phyloP scores from a whole-genome alignment of 30 jellyfish, hydroid and myxozoan species.

The Turritopsis dohrnii region DNA sequence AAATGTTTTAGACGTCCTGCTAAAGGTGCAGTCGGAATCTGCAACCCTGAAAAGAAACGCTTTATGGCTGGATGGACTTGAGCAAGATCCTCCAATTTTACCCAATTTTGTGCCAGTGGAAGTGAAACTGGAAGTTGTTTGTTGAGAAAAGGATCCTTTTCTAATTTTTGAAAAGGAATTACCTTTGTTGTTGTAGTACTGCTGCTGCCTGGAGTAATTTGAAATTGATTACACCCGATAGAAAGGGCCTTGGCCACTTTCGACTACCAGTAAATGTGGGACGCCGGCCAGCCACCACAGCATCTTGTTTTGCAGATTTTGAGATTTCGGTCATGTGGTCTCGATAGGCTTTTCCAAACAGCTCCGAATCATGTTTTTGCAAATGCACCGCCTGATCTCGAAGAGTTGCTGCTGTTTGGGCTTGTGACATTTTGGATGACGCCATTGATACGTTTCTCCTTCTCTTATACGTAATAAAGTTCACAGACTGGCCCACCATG shows the following conservation, averaged over 20 bases:
- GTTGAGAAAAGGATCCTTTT: conserved; percentile 8
- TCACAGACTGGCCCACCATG: background rate
- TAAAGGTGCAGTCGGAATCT: conserved; percentile 2
- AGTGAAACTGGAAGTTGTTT: background rate
- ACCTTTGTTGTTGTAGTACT: too few species aligned
- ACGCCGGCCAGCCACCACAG: too few species aligned
- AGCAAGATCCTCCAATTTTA: background rate
- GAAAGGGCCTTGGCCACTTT: too few species aligned
- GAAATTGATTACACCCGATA: too few species aligned
- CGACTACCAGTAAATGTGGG: too few species aligned
- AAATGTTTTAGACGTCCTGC: conserved; percentile 6
- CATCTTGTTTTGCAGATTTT: background rate
- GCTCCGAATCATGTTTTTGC: background rate
- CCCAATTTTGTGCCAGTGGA: background rate
- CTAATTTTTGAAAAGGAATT: background rate
- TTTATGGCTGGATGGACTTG: background rate
- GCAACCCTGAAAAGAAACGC: background rate
- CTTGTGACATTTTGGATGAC: background rate
- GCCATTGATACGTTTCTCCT: background rate
- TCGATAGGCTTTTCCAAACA: background rate
- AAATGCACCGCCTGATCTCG: background rate
- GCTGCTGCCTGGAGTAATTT: too few species aligned
- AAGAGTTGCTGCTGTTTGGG: background rate
- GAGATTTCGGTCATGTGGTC: background rate
- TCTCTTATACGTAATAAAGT: background rate